These are phyloP conservation scores for Pheosia gnoma DNA, from an alignment of 2,888 invertebrate species.

Conservation along the genomic window DNA sequence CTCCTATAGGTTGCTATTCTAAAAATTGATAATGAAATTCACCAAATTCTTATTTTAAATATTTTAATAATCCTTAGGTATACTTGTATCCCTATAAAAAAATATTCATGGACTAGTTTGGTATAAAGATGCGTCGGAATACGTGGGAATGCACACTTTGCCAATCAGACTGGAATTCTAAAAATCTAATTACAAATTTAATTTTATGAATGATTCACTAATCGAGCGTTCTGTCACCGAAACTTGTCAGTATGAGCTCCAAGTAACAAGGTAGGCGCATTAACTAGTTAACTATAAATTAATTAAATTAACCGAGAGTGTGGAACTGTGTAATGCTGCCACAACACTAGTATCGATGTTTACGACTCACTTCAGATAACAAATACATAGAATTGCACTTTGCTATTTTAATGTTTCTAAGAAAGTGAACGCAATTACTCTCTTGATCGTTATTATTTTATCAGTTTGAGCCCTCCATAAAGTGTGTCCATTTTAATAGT, in stretches of 20 bases:
- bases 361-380: not conserved
- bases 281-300: constrained; percentile 21
- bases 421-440: not conserved
- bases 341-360: not conserved
- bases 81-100: too few species aligned
- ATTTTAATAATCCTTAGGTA: too few species aligned
- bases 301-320: constrained; percentile 26
- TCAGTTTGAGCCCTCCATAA: not conserved
- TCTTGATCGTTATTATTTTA: not conserved
- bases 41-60: too few species aligned
- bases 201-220: not conserved
- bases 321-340: constrained; percentile 9
- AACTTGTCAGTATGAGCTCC: not conserved
- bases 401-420: not conserved
- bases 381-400: constrained; percentile 1
- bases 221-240: not conserved
- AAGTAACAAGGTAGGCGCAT: constrained; percentile 21
- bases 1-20: too few species aligned
- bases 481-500: too few species aligned
- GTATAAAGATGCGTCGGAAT: too few species aligned
- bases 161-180: not conserved
- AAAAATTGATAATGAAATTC: too few species aligned
- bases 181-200: not conserved
- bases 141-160: too few species aligned
- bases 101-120: too few species aligned